Evolutionary conservation across 1,140 invertebrate species (phyloP), one percentile per base, ranked within the genome.

Genomic region (Bombus consobrinus): DNA sequence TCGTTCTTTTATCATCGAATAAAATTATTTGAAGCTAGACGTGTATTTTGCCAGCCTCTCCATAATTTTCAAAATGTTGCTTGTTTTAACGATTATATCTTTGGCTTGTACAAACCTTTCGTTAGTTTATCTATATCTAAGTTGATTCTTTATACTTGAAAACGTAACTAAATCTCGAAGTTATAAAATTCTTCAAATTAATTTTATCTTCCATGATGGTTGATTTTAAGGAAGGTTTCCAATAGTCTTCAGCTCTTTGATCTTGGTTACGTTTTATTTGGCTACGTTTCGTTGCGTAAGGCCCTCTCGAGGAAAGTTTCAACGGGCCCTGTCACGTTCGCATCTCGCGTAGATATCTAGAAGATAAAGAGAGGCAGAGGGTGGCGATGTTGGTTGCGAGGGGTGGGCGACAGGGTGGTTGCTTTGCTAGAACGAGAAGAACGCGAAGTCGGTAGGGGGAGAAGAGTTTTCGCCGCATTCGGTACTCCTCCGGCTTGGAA

Each of bases 401-500:
- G 41, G 53, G 28, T 57, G 76, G 76, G 28, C 53, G 47, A 77
- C 62, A 34, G 77, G 59, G 47, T 57, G 81, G 87, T 79, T 82
- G 85, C 85, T 91, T 84, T 83, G 87, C 80, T 78, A 86, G 83
- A 85, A 82, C 53, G 83, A 85, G 80, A 81, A 84, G 83, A 89
- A 90, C 81, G 81, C 79, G 87, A 91, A 91, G 86, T 87, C 77
- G 87, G 76, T 83, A 62, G 85, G 72, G 82, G 87, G 84, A 89
- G 91, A 91, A 91, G 92, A 92, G 89, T 90, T 90, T 91, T 90
- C 87, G 90, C 90, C 91, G 92, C 91, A 88, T 90, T 92, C 84
- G 90, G 91, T 91, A 90, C 92, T 92, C 88, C 89, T 92, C 91
- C 88, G 88, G 91, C 88, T 92, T 93, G 93, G 90, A 95, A 95